A percentile compares a stretch with the other conserved stretches of the same genome.
phyloP scores from a whole-genome alignment of 2,888 invertebrate genomes.

The Drosophila merina region DNA sequence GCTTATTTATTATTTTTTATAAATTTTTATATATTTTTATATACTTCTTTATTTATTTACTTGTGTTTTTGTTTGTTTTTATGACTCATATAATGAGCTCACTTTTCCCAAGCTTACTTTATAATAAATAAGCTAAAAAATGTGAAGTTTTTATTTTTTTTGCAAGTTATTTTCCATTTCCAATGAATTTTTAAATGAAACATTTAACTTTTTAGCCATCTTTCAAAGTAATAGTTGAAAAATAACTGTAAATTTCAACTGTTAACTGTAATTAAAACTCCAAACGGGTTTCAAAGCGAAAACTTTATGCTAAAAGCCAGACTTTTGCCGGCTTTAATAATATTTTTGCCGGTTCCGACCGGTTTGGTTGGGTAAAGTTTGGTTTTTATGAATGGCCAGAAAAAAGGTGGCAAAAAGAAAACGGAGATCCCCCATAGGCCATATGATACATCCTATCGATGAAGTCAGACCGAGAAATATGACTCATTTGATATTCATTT shows the following conservation, averaged over 20 bases:
- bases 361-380: conserved; percentile 26
- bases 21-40: no score
- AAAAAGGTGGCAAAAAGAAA: conserved; percentile 8
- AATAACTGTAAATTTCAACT: background rate
- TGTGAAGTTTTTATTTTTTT: no score
- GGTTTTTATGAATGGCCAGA: conserved; percentile 38
- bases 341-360: conserved; percentile 32
- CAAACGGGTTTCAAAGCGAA: background rate
- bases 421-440: conserved; percentile 14
- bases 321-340: no score
- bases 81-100: conserved; percentile 17
- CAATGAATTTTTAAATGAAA: no score
- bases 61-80: background rate
- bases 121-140: no score
- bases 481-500: conserved; percentile 28
- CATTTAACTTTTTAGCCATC: no score
- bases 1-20: background rate
- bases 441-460: conserved; percentile 19
- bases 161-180: no score
- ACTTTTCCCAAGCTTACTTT: no score
- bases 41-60: no score
- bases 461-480: conserved; percentile 31
- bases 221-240: no score
- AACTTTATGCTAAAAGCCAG: no score
- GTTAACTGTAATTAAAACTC: background rate